phyloP scores from a whole-genome alignment of 2,888 invertebrate species.

The Mylabris sibirica region DNA sequence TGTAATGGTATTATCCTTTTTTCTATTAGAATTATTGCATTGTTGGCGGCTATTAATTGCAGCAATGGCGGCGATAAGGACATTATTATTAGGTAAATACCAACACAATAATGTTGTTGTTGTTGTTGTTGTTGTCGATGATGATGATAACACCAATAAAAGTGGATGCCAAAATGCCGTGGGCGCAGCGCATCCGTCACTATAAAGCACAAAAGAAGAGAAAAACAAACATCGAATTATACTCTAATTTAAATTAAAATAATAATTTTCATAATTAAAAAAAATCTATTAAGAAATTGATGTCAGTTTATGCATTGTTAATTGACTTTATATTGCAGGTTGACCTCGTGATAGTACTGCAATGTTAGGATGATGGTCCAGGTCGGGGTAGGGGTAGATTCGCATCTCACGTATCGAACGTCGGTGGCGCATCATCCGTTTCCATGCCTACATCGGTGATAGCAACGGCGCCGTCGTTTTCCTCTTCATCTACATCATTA shows the following conservation, averaged over 20 bases:
- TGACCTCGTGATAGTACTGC: constrained; percentile 40
- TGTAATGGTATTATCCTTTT: constrained; percentile 10
- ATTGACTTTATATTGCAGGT: constrained; percentile 33
- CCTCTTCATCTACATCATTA: constrained; percentile 18
- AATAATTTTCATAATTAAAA: not conserved
- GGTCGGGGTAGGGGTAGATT: constrained; percentile 33
- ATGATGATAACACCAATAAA: constrained; percentile 44
- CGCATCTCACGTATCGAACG: constrained; percentile 44
- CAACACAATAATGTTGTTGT: constrained; percentile 42
- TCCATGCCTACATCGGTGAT: constrained; percentile 40
- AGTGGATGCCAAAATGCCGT: constrained; percentile 58
- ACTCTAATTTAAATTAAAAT: not conserved
- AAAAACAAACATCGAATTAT: not conserved
- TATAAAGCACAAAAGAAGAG: constrained; percentile 53
- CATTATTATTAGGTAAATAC: constrained; percentile 29
- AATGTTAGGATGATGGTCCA: constrained; percentile 39
- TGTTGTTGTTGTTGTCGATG: too few relatives aligned
- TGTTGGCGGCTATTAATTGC: constrained; percentile 22
- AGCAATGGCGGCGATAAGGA: constrained; percentile 29
- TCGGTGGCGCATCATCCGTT: constrained; percentile 46
- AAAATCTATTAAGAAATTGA: constrained; percentile 3
- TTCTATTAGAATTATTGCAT: constrained; percentile 13
- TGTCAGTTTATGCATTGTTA: constrained; percentile 18
- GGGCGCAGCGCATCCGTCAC: constrained; percentile 70
- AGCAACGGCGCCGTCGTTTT: constrained; percentile 36